Percentiles rank a stretch among this genome's conserved stretches.
phyloP scores from a whole-genome alignment of 2,113 vertebrate species.

The Hydrolagus affinis region DNA sequence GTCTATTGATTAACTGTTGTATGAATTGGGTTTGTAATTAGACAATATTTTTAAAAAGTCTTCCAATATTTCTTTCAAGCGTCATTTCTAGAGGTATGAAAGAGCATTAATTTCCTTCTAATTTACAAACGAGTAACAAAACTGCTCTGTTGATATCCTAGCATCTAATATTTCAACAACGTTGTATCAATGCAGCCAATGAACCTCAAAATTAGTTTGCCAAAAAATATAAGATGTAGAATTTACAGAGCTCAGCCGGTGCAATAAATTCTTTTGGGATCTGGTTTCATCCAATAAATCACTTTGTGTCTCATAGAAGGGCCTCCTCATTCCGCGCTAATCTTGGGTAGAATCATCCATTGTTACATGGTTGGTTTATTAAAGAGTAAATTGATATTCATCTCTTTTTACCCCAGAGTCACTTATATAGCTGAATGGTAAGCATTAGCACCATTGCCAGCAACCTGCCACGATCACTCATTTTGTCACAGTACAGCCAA shows the following conservation, averaged over 20 bases:
- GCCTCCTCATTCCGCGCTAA: background rate
- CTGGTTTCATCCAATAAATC: background rate
- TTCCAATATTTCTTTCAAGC: no score
- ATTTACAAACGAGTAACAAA: no score
- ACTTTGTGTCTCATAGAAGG: background rate
- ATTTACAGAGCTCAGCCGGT: background rate
- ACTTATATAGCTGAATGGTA: background rate
- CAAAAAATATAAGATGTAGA: background rate
- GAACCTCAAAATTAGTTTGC: background rate
- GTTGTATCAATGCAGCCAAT: background rate
- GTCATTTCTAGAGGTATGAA: no score
- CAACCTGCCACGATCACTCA: background rate
- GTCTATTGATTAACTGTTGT: no score
- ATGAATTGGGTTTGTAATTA: no score
- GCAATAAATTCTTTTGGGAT: background rate
- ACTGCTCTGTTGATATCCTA: no score
- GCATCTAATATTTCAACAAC: background rate
- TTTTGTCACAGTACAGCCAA: background rate
- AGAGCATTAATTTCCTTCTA: no score
- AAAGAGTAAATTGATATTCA: background rate
- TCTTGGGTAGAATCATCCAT: background rate
- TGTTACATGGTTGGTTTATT: background rate
- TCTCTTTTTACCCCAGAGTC: background rate
- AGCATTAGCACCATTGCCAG: background rate
- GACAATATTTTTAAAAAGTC: no score